These are phyloP conservation scores for Pristionchus exspectatus DNA, from an alignment of 2,888 invertebrate species.

Conservation along the genomic window DNA sequence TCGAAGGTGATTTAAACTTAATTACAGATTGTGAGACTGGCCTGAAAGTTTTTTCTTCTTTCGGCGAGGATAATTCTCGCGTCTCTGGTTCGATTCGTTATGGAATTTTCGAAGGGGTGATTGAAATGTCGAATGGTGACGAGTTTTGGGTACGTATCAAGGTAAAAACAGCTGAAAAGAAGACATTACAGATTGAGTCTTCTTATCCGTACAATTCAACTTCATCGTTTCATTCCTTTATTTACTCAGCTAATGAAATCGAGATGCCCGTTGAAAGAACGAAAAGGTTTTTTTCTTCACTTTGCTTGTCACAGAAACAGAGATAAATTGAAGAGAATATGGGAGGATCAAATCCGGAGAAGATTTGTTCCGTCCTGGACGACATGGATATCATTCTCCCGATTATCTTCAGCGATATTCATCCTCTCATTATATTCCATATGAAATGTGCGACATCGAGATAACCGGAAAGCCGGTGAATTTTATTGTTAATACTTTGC, in stretches of 20 bases:
- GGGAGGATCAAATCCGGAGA: too few species aligned
- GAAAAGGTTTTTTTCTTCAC: background rate
- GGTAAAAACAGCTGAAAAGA: background rate
- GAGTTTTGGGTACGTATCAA: background rate
- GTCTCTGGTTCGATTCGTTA: conserved; percentile 7
- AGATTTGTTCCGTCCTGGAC: background rate
- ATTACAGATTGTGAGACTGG: too few species aligned
- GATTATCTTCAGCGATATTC: too few species aligned
- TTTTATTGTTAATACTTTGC: too few species aligned
- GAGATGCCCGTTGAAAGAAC: conserved; percentile 1
- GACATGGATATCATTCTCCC: too few species aligned
- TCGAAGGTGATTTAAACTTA: background rate
- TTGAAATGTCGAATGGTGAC: background rate
- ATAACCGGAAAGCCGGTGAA: too few species aligned
- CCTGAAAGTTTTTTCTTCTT: background rate
- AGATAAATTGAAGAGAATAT: too few species aligned
- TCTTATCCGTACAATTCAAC: conserved; percentile 24
- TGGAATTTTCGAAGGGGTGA: background rate
- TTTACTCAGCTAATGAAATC: background rate
- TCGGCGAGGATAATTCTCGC: background rate
- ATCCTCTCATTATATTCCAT: too few species aligned
- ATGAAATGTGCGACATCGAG: too few species aligned
- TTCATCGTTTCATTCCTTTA: background rate
- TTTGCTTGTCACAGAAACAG: background rate
- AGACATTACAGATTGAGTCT: background rate